phyloP scores from a whole-genome alignment of 2,888 invertebrate genomes.

The Heliconius erato region DNA sequence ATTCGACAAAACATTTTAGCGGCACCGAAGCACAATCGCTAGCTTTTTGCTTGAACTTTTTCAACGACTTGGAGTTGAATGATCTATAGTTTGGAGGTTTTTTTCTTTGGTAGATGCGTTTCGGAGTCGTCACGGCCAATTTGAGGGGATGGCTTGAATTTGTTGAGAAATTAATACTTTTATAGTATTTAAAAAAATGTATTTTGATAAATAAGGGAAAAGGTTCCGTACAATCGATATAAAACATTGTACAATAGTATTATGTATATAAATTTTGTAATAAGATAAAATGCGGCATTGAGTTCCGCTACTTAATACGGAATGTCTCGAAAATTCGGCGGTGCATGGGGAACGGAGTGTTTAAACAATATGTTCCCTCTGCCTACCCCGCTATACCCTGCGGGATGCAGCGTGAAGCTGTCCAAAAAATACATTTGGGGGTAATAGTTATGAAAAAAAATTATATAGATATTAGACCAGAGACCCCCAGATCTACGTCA shows the following conservation, averaged over 20 bases:
- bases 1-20: conserved; percentile 7
- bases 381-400: neutral
- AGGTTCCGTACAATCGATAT: too few relatives aligned
- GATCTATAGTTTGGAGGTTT: conserved; percentile 22
- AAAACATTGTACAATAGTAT: too few relatives aligned
- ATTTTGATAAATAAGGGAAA: neutral
- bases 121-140: neutral
- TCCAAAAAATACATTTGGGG: too few relatives aligned
- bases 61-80: conserved; percentile 23
- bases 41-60: conserved; percentile 35
- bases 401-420: too few relatives aligned
- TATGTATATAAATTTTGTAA: neutral
- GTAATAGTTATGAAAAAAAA: too few relatives aligned
- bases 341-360: neutral
- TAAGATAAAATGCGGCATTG: neutral
- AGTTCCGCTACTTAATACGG: neutral
- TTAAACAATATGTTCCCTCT: neutral
- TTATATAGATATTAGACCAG: too few relatives aligned
- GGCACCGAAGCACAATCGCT: conserved; percentile 26
- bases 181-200: neutral
- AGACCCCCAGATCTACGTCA: too few relatives aligned
- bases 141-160: neutral
- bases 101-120: conserved; percentile 14
- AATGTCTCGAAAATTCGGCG: neutral
- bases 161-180: neutral